A percentile compares a stretch with the other conserved stretches of the same genome.
phyloP scores from a whole-genome alignment of 2,888 invertebrate species.

The Brachyptera putata region DNA sequence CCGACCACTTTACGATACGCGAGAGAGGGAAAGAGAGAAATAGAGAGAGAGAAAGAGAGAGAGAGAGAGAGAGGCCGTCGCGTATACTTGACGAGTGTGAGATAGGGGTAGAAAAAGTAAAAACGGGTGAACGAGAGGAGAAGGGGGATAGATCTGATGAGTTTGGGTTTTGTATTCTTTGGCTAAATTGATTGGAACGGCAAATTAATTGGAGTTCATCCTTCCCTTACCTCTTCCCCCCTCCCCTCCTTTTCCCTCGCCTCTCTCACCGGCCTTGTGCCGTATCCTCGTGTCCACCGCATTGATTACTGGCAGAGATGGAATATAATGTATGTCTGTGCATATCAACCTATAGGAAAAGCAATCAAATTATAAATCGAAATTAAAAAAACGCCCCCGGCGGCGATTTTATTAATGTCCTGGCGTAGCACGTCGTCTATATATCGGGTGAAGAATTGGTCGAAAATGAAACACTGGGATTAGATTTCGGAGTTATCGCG shows the following conservation, averaged over 20 bases:
- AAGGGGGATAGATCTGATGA: constrained; percentile 30
- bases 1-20: constrained; percentile 23
- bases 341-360: not conserved
- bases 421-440: too few species aligned
- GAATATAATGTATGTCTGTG: too few species aligned
- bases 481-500: too few species aligned
- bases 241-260: too few species aligned
- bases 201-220: constrained; percentile 32
- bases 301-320: not conserved
- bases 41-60: constrained; percentile 21
- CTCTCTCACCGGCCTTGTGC: not conserved
- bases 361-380: constrained; percentile 20
- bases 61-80: too few species aligned
- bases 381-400: constrained; percentile 14
- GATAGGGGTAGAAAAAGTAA: not conserved
- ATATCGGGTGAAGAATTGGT: too few species aligned
- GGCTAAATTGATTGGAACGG: constrained; percentile 34
- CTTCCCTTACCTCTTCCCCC: not conserved
- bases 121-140: not conserved
- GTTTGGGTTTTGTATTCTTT: constrained; percentile 33
- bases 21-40: constrained; percentile 10
- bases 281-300: constrained; percentile 6
- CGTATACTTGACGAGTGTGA: constrained; percentile 21
- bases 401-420: not conserved
- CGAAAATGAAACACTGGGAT: too few species aligned